Evolutionary conservation across 1,140 invertebrate species (phyloP), one percentile per base, ranked within the genome.

Genomic region (Stenopsyche tienmushanensis): DNA sequence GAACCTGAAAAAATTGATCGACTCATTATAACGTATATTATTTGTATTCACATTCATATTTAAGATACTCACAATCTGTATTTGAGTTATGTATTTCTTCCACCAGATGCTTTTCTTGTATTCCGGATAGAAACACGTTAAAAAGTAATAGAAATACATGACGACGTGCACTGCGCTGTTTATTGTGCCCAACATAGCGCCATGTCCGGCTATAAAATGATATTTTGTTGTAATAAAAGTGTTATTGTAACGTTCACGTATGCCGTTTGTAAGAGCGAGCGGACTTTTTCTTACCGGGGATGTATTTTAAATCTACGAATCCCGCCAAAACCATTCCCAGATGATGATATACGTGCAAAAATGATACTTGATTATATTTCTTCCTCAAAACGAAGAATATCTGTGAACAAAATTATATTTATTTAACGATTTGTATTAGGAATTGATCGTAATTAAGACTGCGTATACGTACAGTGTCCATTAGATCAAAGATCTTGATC

Each of bases 331-430:
- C 75, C 88, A 93, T 92, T 0, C 85, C 85, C 3, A 83, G 83
- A 72, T 95, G 92, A 74, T 94, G 92, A 74, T 92, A 92, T 0
- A 94, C 83, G 69, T 94, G 92, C 2, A 94, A 83, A 72, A 93
- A 91, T 10, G 88, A 87, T 2, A 93, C 78, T 77, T 94, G 91
- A 64, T 86, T 86, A 62, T 89, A 82, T 73, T 94, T 94, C 75
- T 94, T 94, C 2, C 90, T 83, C 47, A 91, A 72, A 50, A 92
- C 83, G 72, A 92, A 90, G 73, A 92, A 91, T n/a, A 91, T 82
- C 69, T 79, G 39, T 8, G 54, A 64, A 59, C 13, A 53, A 66
- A 50, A 29, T 34, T 34, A 5, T 7, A 34, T 5, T 5, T 34
- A n/a, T n/a, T n/a, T n/a, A n/a, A n/a, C n/a, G n/a, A n/a, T n/a